Base-by-base conservation (phyloP, 1,140 invertebrate genomes). In the Hyles euphorbiae region DNA sequence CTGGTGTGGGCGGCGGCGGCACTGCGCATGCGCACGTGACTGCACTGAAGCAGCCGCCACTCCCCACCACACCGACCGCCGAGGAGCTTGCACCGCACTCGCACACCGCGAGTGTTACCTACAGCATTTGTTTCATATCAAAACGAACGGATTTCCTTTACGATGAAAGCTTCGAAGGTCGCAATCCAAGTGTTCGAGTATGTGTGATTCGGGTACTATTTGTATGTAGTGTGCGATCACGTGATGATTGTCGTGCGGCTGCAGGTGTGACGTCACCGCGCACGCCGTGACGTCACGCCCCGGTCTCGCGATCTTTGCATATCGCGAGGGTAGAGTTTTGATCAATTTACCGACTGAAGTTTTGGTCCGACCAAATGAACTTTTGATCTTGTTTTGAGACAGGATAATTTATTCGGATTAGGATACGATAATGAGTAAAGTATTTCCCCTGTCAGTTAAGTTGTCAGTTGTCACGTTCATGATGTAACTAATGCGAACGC, bases 331-430 rank as follows among this genome's bases (percentile, higher is more conserved):
- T 64, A 81, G 68, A 81, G 79, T 83, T 83, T 82, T 83, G 77
- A 87, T 82, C 79, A 74, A 84, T 83, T 84, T 82, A 85, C 76
- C 73, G 85, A 88, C 83, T 87, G 84, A 87, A 81, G 80, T 86
- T 82, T 86, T 86, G 83, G 85, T 88, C 85, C 85, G 83, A 88
- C 85, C 83, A 88, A 88, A 76, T 83, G 83, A 88, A 86, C 82
- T 85, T 79, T 86, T 79, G 76, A 87, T 84, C 81, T 86, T 85
- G 81, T 85, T 83, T 85, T 80, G 73, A 81, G 70, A 81, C 79
- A 78, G 77, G 83, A 86, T 83, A 75, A 75, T 76, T 72, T 78
- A 84, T 76, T 81, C 72, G 78, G 73, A 72, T 74, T 83, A 88
- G 74, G 76, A 61, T 84, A 83, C 70, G 73, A 74, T 76, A 62